A percentile compares a stretch with the other conserved stretches of the same genome.
These are phyloP conservation scores for Leucoptera coffeella DNA, from an alignment of 2,888 invertebrate genomes.

Conservation along the genomic window DNA sequence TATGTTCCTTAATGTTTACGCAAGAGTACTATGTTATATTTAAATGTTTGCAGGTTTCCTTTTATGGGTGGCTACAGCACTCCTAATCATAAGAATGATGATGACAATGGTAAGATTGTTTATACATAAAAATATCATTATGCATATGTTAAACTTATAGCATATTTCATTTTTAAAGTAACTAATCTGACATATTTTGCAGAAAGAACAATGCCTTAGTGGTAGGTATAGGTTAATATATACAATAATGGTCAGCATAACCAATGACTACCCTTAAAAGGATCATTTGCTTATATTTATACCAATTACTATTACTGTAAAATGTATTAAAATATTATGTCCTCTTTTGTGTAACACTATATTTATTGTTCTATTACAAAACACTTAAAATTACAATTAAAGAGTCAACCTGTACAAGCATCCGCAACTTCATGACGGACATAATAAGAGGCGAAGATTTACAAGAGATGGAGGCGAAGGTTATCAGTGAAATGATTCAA, in stretches of 20 bases:
- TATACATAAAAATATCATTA: too few relatives aligned
- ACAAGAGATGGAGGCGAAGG: constrained; percentile 25
- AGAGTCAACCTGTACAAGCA: constrained; percentile 41
- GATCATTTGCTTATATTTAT: too few relatives aligned
- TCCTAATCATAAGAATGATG: constrained; percentile 22
- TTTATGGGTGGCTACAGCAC: constrained; percentile 18
- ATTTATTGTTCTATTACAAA: neutral
- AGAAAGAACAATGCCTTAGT: too few relatives aligned
- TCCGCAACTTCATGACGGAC: constrained; percentile 37
- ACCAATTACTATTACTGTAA: too few relatives aligned
- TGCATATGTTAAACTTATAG: too few relatives aligned
- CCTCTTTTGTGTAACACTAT: too few relatives aligned
- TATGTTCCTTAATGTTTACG: too few relatives aligned
- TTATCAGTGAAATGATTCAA: constrained; percentile 30
- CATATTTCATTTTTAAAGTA: too few relatives aligned
- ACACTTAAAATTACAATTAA: constrained; percentile 4
- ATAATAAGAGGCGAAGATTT: constrained; percentile 23
- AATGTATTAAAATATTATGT: too few relatives aligned
- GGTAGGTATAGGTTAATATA: constrained; percentile 1
- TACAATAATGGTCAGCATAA: neutral
- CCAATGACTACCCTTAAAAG: neutral
- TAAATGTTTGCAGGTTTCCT: constrained; percentile 19
- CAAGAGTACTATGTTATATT: too few relatives aligned
- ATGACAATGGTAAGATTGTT: constrained; percentile 34
- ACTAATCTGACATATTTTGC: too few relatives aligned